These are phyloP conservation scores for Peromyscus maniculatus DNA, from an alignment of 2,113 vertebrate species.

Conservation along the genomic window DNA sequence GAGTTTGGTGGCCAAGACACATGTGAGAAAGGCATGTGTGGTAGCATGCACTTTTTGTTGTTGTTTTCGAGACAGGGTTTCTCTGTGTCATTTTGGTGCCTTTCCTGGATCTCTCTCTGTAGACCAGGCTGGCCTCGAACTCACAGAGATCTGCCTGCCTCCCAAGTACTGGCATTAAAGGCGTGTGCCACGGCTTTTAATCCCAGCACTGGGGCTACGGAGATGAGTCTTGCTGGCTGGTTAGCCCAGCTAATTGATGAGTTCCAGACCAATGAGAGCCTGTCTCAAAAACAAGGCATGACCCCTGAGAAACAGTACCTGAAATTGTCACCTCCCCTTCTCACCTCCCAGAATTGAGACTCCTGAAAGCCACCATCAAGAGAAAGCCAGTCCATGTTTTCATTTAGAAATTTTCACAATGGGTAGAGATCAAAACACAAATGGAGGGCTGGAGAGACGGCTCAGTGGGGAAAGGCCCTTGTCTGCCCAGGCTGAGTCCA, in stretches of 20 bases:
- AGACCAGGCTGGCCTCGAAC: no score
- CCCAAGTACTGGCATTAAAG: no score
- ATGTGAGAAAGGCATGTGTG: not conserved
- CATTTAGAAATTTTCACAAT: constrained; percentile 11
- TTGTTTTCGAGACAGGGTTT: no score
- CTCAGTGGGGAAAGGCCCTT: not conserved
- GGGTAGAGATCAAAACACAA: constrained; percentile 41
- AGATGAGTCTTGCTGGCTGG: not conserved
- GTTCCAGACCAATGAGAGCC: not conserved
- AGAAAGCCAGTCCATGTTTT: not conserved
- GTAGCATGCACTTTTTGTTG: no score
- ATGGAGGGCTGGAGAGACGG: not conserved
- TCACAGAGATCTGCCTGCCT: no score
- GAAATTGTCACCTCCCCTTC: no score
- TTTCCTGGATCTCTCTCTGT: no score
- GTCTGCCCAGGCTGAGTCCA: not conserved
- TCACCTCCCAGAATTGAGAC: not conserved
- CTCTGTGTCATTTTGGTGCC: no score
- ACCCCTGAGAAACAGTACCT: no score
- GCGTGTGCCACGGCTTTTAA: no score
- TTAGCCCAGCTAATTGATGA: no score
- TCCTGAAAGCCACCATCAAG: not conserved
- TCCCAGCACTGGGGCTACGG: not conserved
- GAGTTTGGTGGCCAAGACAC: not conserved
- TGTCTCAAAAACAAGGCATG: not conserved